Conservation (phyloP, 2,113 vertebrate species). For the Acrocephalus kingi region DNA sequence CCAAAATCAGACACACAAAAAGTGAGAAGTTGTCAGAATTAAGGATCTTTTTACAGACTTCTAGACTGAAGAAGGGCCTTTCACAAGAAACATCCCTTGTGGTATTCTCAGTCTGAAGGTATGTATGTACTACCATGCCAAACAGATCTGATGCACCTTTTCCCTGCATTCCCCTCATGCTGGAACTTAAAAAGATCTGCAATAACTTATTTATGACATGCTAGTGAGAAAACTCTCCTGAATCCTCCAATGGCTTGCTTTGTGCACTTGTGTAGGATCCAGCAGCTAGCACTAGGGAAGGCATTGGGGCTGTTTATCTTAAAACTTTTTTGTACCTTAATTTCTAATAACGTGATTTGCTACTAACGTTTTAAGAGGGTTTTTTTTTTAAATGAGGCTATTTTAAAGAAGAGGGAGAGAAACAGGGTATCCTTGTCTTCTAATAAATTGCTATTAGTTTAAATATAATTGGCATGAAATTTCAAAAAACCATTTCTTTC, state of each 20-base stretch:
- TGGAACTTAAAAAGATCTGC: not conserved
- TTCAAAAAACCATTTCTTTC: not conserved
- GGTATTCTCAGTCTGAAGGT: not conserved
- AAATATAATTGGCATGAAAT: not conserved
- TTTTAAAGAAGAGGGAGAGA: not conserved
- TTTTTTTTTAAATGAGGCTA: not conserved
- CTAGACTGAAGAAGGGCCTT: not conserved
- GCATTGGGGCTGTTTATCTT: not conserved
- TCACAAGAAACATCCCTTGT: not conserved
- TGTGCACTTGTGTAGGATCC: not conserved
- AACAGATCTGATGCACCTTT: not conserved
- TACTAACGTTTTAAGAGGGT: not conserved
- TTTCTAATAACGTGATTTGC: not conserved
- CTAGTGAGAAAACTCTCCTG: not conserved
- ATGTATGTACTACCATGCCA: not conserved
- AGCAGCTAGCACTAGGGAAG: not conserved
- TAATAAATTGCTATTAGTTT: not conserved
- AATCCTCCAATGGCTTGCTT: not conserved
- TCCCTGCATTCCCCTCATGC: not conserved
- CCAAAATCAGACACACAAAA: not conserved
- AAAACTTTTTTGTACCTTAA: not conserved
- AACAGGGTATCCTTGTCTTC: not conserved
- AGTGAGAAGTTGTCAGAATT: not conserved
- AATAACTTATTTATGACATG: not conserved
- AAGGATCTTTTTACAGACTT: not conserved